Evolutionary conservation across 2,113 vertebrate genomes (phyloP).

Genomic region (Chascanopsetta lugubris): DNA sequence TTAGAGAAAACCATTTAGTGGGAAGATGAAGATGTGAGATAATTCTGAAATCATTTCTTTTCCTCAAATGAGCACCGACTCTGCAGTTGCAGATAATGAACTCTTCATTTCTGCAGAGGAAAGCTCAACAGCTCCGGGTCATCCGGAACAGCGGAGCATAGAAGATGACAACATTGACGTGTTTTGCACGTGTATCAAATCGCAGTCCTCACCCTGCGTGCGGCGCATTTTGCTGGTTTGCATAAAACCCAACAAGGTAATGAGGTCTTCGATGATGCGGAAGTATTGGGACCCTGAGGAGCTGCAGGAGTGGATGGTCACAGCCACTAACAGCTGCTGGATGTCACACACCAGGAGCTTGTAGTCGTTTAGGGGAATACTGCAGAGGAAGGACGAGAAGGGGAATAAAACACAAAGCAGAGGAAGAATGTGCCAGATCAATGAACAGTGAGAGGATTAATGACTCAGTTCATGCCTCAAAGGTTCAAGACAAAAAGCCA

Average conservation of each 20-base stretch:
- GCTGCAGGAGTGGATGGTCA: conserved; percentile 97
- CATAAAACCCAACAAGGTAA: conserved; percentile 94
- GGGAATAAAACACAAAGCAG: conserved; percentile 31
- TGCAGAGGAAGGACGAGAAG: conserved; percentile 61
- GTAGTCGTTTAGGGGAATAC: conserved; percentile 92
- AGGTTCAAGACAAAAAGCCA: conserved; percentile 38
- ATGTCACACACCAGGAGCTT: conserved; percentile 92
- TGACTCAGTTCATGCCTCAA: conserved; percentile 49
- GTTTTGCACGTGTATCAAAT: conserved; percentile 25
- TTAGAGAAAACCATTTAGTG: conserved; percentile 31
- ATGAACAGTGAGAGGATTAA: conserved; percentile 49
- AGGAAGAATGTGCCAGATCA: conserved; percentile 20
- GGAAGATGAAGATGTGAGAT: conserved; percentile 49
- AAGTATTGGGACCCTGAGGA: conserved; percentile 97
- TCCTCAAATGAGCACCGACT: conserved; percentile 34
- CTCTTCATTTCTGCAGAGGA: conserved; percentile 28
- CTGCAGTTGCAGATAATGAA: conserved; percentile 39
- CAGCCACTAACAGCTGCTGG: conserved; percentile 92
- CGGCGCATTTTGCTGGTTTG: conserved; percentile 91
- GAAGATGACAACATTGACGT: conserved; percentile 31
- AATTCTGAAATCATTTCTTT: conserved; percentile 21
- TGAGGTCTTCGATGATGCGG: conserved; percentile 97
- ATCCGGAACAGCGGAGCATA: conserved; percentile 18
- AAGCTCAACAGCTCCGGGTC: conserved; percentile 36
- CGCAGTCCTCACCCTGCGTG: conserved; percentile 87